A percentile compares a stretch with the other conserved stretches of the same genome.
These are phyloP conservation scores for Pygocentrus nattereri DNA, from an alignment of 2,797 vertebrate genomes.

Conservation along the genomic window DNA sequence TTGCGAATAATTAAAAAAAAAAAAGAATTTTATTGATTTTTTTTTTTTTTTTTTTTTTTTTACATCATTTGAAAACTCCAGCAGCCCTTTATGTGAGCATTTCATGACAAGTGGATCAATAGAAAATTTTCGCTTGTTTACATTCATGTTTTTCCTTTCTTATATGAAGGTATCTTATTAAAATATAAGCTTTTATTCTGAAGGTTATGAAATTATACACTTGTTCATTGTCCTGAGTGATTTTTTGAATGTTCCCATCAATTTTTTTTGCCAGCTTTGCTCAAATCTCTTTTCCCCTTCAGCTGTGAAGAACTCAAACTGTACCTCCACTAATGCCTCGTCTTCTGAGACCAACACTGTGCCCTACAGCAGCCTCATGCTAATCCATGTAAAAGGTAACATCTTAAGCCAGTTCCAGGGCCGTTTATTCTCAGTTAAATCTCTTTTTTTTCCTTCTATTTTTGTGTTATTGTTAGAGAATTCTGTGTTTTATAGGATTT, in stretches of 20 bases:
- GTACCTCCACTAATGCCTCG: slow-evolving; percentile 49
- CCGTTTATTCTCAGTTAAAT: not conserved
- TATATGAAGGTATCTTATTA: too few species aligned
- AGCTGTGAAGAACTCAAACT: slow-evolving; percentile 77
- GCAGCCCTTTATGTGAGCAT: too few species aligned
- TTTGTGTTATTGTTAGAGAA: too few species aligned
- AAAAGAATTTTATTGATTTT: too few species aligned
- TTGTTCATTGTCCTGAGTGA: not conserved
- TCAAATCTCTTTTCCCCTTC: slow-evolving; percentile 3
- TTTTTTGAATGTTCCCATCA: not conserved
- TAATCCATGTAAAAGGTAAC: slow-evolving; percentile 82
- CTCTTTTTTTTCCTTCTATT: not conserved
- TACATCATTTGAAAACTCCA: not conserved
- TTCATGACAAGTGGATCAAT: not conserved
- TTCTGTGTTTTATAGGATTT: not conserved
- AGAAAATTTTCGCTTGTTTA: not conserved
- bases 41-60: not conserved
- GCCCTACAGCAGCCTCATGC: slow-evolving; percentile 80
- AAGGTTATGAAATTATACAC: not conserved
- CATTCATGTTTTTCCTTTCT: not conserved
- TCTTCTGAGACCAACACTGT: slow-evolving; percentile 57
- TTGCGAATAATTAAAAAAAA: too few species aligned
- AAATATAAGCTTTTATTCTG: too few species aligned
- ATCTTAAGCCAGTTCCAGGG: not conserved
- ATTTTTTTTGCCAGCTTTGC: not conserved